Evolutionary conservation across 2,888 invertebrate species (phyloP), one percentile per base, ranked within the genome.

Genomic region (Leucania comma): DNA sequence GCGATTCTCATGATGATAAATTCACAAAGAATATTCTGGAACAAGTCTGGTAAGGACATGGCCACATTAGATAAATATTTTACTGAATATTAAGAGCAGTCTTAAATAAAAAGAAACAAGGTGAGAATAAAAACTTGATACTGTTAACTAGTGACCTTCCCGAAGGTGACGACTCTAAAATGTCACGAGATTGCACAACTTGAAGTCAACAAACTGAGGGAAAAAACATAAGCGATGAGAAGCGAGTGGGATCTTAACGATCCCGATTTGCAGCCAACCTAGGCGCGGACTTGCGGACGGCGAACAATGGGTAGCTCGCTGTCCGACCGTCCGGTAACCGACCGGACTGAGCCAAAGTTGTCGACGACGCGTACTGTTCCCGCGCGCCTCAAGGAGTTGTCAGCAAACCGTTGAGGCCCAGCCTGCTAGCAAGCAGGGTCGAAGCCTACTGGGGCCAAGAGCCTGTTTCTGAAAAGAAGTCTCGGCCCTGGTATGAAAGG

Each of bases 121-220:
- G 72, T 38, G 35, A 76, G 0, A 9, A 32, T 29, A n/a, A 66
- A 57, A 46, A 42, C 24, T 35, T 75, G 42, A 50, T 35, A 46
- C 32, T 50, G 22, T n/a, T 64, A 46, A 35, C 10, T 63, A n/a
- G 14, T 66, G 48, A 65, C 72, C 75, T 64, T 64, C 10, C 20
- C 20, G 24, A 62, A 56, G 29, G 29, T 74, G 48, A 54, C n/a
- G n/a, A 63, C n/a, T 38, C n/a, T 24, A 22, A 32, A 32, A 59
- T 32, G 42, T 50, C 22, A 20, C 3, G 29, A 48, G 8, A 54
- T 61, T 74, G 29, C 63, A 74, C 17, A 56, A 74, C 24, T 54
- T 48, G 12, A 9, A 74, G 64, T 54, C 48, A 48, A 56, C 46
- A 74, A 74, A 63, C 46, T 54, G 48, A 32, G 8, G 2, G 50